Percentiles rank a stretch among this genome's conserved stretches.
Evolutionary conservation across 2,888 invertebrate species (phyloP).

Genomic region (Dasysyrphus albostriatus): DNA sequence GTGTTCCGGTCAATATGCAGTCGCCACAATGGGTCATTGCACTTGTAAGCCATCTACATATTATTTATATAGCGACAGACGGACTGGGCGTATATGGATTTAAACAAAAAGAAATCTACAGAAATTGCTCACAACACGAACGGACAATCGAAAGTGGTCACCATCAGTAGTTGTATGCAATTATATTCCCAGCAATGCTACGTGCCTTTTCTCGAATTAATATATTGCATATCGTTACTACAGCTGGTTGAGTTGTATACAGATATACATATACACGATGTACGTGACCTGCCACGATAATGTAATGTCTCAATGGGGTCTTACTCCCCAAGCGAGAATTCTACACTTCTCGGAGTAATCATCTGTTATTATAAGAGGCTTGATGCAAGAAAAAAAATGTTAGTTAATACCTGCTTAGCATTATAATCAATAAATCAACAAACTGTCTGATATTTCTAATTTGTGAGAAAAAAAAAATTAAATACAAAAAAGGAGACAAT

Average conservation of each 20-base stretch:
- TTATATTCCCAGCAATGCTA: slow-evolving; percentile 36
- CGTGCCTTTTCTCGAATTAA: slow-evolving; percentile 47
- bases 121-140: slow-evolving; percentile 37
- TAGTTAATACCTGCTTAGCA: slow-evolving; percentile 3
- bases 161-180: slow-evolving; percentile 9
- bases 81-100: neutral
- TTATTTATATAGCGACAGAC: neutral
- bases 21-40: slow-evolving; percentile 52
- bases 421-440: slow-evolving; percentile 32
- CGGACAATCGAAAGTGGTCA: slow-evolving; percentile 61
- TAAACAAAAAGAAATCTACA: slow-evolving; percentile 30
- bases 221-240: slow-evolving; percentile 25
- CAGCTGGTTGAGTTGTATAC: neutral
- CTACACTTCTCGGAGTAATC: slow-evolving; percentile 19
- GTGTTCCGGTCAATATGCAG: slow-evolving; percentile 37
- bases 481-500: neutral
- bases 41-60: slow-evolving; percentile 32
- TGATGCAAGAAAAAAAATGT: neutral
- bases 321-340: slow-evolving; percentile 40
- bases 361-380: slow-evolving; percentile 40
- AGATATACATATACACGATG: neutral
- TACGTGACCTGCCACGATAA: slow-evolving; percentile 55
- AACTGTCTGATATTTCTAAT: neutral
- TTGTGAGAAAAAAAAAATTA: neutral
- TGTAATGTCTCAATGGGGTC: slow-evolving; percentile 29